Evolutionary conservation across 2,113 vertebrate genomes (phyloP).

Genomic region (Psettodes erumei): DNA sequence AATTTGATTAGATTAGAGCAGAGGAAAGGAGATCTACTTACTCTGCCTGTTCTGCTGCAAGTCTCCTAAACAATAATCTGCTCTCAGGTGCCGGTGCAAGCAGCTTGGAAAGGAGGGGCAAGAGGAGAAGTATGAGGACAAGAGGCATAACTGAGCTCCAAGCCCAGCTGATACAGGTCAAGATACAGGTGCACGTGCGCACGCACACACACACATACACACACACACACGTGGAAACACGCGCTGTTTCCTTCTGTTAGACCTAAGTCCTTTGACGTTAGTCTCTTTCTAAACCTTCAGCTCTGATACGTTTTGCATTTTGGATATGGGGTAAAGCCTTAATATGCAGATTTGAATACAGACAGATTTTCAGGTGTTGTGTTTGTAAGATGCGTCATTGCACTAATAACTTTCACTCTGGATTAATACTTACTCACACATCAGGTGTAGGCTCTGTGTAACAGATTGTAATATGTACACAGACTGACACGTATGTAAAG

Average conservation of each 20-base stretch:
- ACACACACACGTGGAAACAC: conserved; percentile 1
- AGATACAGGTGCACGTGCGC: conserved; percentile 65
- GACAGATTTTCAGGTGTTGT: not conserved
- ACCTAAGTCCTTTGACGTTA: not conserved
- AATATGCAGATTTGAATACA: not conserved
- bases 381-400: not conserved
- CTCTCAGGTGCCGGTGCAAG: conserved; percentile 75
- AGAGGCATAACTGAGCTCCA: conserved; percentile 71
- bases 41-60: conserved; percentile 61
- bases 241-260: conserved; percentile 4
- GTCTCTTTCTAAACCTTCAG: conserved; percentile 69
- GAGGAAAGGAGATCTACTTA: conserved; percentile 70
- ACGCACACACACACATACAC: conserved; percentile 20
- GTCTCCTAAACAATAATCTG: conserved; percentile 69
- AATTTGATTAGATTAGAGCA: conserved; percentile 75
- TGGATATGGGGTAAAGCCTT: not conserved
- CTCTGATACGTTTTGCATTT: conserved; percentile 43
- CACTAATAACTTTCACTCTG: too few relatives aligned
- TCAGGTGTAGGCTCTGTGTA: not conserved
- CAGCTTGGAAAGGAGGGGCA: conserved; percentile 71
- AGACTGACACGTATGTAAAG: not conserved
- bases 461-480: not conserved
- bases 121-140: conserved; percentile 78
- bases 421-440: not conserved
- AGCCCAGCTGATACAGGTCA: conserved; percentile 70